These are phyloP conservation scores for Palythoa grandis DNA, from an alignment of 92 coral and sea anemone species.

Conservation along the genomic window DNA sequence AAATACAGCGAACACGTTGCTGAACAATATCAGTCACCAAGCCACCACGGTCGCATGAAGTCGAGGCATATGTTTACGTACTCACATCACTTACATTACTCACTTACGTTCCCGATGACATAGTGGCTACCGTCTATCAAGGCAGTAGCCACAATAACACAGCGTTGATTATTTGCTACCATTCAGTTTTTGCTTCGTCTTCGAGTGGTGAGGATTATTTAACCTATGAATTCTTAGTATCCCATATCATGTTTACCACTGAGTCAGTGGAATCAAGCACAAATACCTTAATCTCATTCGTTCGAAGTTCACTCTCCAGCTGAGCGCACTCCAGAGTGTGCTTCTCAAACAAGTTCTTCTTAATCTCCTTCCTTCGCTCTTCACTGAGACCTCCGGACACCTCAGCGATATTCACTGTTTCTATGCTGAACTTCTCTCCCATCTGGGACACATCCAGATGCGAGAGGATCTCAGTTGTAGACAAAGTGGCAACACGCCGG, in stretches of 20 bases:
- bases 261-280: background rate
- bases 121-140: too few relatives aligned
- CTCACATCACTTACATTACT: too few relatives aligned
- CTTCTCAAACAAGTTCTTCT: slow-evolving; percentile 86
- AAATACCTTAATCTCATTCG: slow-evolving; percentile 80
- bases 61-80: too few relatives aligned
- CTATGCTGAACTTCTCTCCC: slow-evolving; percentile 96
- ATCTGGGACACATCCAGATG: slow-evolving; percentile 88
- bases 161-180: too few relatives aligned
- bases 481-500: slow-evolving; percentile 57
- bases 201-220: background rate
- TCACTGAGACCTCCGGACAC: slow-evolving; percentile 85
- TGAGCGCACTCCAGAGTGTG: slow-evolving; percentile 98
- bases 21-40: too few relatives aligned
- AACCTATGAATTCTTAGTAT: too few relatives aligned
- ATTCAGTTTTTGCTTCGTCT: background rate
- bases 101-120: too few relatives aligned
- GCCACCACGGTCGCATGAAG: too few relatives aligned
- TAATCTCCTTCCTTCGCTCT: slow-evolving; percentile 87
- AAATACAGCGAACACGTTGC: too few relatives aligned
- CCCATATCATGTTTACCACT: background rate
- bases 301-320: slow-evolving; percentile 86
- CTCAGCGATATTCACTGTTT: slow-evolving; percentile 89
- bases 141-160: too few relatives aligned
- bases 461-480: slow-evolving; percentile 82